Evolutionary conservation across 2,113 vertebrate genomes (phyloP), one percentile per base, ranked within the genome.

Genomic region (Platanista minor): DNA sequence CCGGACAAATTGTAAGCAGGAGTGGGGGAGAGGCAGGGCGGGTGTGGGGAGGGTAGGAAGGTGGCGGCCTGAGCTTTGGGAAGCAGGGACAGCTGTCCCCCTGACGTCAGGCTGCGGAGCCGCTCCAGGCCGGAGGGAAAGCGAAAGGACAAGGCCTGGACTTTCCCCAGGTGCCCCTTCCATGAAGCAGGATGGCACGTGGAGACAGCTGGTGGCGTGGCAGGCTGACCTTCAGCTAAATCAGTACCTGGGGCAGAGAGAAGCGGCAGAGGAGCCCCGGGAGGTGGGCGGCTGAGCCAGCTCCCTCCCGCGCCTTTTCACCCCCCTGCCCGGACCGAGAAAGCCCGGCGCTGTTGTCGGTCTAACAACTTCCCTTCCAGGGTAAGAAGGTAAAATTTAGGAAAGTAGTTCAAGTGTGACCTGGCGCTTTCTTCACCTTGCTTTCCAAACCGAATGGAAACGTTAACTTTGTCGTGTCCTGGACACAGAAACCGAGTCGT

Each of bases 191-290:
- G 46, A 36, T 0, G 8, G 49, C 66, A 1, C 0, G 1, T 8
- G 54, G 21, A 31, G 54, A 33, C 41, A 0, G 18, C 0, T 4
- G 54, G 54, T 2, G 62, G 12, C 20, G n/a, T 21, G 15, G 49
- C 21, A 33, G 29, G 82, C 33, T 52, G 49, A 33, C 20, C 17
- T 27, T 17, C 2, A 13, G 49, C 36, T 1, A 0, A 1, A 1
- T 23, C 9, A 11, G 52, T 27, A 18, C 15, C 14, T 3, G 9
- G 64, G 62, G 25, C 27, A 25, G 80, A 11, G 25, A 20, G 80
- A 11, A 29, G 36, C 17, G 0, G 20, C 5, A 21, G 9, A 3
- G 4, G 0, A 62, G 8, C 31, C 46, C 59, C 4, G 2, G 6
- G n/a, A n/a, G 57, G 27, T 5, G 2, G 3, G 49, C 46, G 5